phyloP scores from a whole-genome alignment of 2,888 invertebrate genomes.

The Diaphora mendica region DNA sequence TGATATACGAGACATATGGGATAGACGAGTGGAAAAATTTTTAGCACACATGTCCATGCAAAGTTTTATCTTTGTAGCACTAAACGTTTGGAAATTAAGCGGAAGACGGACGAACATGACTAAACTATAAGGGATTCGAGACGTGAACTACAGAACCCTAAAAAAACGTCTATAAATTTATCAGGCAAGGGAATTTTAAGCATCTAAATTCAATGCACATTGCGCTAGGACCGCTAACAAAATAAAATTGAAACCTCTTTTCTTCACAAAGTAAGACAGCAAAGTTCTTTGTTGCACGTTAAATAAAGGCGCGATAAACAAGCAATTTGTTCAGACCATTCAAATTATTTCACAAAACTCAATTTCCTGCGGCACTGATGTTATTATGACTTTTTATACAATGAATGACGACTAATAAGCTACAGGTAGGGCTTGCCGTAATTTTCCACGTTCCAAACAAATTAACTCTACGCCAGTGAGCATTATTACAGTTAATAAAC shows the following conservation, averaged over 20 bases:
- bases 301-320: constrained; percentile 36
- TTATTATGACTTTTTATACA: constrained; percentile 53
- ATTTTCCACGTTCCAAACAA: constrained; percentile 66
- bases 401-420: constrained; percentile 54
- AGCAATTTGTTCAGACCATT: constrained; percentile 40
- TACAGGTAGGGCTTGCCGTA: constrained; percentile 54
- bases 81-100: too few species aligned
- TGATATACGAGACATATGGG: too few species aligned
- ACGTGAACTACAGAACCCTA: too few species aligned
- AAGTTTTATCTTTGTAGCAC: too few species aligned
- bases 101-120: too few species aligned
- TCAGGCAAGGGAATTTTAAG: not conserved
- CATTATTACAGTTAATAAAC: constrained; percentile 69
- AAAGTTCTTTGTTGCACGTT: constrained; percentile 11
- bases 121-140: too few species aligned
- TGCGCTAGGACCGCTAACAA: not conserved
- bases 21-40: too few species aligned
- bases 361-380: constrained; percentile 45
- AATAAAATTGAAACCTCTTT: not conserved
- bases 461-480: constrained; percentile 65
- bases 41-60: too few species aligned
- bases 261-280: constrained; percentile 17
- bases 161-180: not conserved
- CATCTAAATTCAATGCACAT: not conserved
- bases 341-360: constrained; percentile 43